These are phyloP conservation scores for Trachelus tabidus DNA, from an alignment of 2,888 invertebrate species.

Conservation along the genomic window DNA sequence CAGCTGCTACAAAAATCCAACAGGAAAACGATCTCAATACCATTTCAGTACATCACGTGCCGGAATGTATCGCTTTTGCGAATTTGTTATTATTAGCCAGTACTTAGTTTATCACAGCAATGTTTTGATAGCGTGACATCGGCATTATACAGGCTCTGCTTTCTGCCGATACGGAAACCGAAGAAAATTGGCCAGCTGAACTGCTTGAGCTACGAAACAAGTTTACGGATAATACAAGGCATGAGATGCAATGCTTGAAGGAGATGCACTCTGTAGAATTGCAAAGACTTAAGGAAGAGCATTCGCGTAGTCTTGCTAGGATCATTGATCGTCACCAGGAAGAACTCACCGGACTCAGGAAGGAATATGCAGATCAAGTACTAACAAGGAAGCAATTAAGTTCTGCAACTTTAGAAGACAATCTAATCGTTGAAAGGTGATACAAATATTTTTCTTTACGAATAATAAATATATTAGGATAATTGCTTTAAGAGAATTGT, in stretches of 20 bases:
- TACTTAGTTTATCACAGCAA: slow-evolving; percentile 3
- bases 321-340: slow-evolving; percentile 48
- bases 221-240: slow-evolving; percentile 76
- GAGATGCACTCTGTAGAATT: slow-evolving; percentile 74
- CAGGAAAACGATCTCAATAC: background rate
- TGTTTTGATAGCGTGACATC: slow-evolving; percentile 23
- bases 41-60: background rate
- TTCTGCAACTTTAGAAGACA: slow-evolving; percentile 24
- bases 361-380: slow-evolving; percentile 19
- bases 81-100: background rate
- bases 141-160: slow-evolving; percentile 72
- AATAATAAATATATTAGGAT: slow-evolving; percentile 1
- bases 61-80: slow-evolving; percentile 2
- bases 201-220: slow-evolving; percentile 78
- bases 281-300: slow-evolving; percentile 48
- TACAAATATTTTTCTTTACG: background rate
- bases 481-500: background rate
- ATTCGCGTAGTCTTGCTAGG: slow-evolving; percentile 37
- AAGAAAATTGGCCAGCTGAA: slow-evolving; percentile 81
- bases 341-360: slow-evolving; percentile 41
- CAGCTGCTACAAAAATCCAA: background rate
- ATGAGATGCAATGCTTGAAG: slow-evolving; percentile 71
- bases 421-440: slow-evolving; percentile 73
- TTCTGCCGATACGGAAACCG: slow-evolving; percentile 75
- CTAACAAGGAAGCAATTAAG: background rate